Percentiles rank a stretch among this genome's conserved stretches.
These are phyloP conservation scores for Myiagra hebetior DNA, from an alignment of 2,113 vertebrate genomes.

Conservation along the genomic window DNA sequence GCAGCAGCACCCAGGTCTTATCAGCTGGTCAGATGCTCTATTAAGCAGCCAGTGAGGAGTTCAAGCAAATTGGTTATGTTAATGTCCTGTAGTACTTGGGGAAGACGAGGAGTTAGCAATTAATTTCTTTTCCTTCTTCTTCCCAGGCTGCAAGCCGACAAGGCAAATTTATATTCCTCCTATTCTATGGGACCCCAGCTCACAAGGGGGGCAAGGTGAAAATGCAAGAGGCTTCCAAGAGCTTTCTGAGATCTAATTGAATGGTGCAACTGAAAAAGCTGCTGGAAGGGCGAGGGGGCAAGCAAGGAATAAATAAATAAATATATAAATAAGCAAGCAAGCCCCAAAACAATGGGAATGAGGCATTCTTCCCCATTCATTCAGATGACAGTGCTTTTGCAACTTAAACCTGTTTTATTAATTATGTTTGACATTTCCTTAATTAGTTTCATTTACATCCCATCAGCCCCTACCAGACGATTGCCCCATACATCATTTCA, in stretches of 20 bases:
- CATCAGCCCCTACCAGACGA: constrained; percentile 87
- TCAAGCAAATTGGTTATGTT: constrained; percentile 97
- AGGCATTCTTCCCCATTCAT: constrained; percentile 79
- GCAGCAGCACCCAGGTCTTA: constrained; percentile 85
- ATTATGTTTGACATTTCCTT: constrained; percentile 99
- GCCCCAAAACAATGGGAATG: constrained; percentile 63
- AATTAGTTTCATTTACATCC: constrained; percentile 99
- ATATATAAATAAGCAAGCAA: constrained; percentile 54
- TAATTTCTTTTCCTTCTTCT: constrained; percentile 81
- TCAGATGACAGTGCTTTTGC: constrained; percentile 84
- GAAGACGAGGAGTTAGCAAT: constrained; percentile 91
- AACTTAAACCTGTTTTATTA: constrained; percentile 99
- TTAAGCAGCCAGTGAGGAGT: constrained; percentile 94
- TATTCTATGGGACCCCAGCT: constrained; percentile 76
- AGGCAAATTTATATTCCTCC: constrained; percentile 89
- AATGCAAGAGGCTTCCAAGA: constrained; percentile 56
- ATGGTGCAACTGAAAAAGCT: constrained; percentile 64
- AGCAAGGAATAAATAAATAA: constrained; percentile 14
- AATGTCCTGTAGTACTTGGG: constrained; percentile 93
- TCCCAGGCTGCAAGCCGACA: constrained; percentile 85
- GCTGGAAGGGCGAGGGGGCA: constrained; percentile 23
- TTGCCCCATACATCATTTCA: constrained; percentile 88
- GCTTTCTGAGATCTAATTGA: constrained; percentile 83
- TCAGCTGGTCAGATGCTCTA: constrained; percentile 91
- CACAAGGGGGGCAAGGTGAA: constrained; percentile 76